phyloP scores from a whole-genome alignment of 2,113 vertebrate species.

The Cyanoramphus novaezelandiae region DNA sequence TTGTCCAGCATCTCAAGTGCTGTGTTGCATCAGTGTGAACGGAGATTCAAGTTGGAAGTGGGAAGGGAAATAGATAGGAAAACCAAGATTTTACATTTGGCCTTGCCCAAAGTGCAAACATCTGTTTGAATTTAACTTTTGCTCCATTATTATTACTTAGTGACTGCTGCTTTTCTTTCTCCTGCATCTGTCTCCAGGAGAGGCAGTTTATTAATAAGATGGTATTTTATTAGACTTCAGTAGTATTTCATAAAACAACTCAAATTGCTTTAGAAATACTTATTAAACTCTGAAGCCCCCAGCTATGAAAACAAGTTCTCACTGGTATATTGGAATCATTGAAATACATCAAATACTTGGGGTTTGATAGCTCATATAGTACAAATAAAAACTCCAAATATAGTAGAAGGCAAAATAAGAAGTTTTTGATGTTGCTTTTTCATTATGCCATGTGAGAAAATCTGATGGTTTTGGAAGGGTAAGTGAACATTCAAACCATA shows the following conservation, averaged over 20 bases:
- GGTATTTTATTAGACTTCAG: background rate
- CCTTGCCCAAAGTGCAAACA: background rate
- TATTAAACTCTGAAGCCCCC: background rate
- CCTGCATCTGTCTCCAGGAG: background rate
- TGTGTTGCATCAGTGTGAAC: background rate
- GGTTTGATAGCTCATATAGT: background rate
- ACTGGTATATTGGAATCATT: background rate
- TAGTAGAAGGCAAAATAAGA: background rate
- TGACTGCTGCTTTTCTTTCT: background rate
- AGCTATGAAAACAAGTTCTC: background rate
- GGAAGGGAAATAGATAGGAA: accelerated
- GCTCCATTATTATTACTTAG: background rate
- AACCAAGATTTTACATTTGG: background rate
- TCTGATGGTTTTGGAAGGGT: background rate
- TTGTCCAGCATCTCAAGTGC: background rate
- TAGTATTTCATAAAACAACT: background rate
- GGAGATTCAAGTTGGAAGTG: background rate
- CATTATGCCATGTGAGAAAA: background rate
- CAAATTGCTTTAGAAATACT: background rate
- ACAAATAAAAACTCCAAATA: background rate
- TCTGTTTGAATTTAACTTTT: background rate
- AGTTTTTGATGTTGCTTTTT: background rate
- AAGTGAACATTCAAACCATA: background rate
- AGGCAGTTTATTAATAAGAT: background rate
- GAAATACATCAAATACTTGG: background rate